Evolutionary conservation across 53 echinoderm and acorn worm genomes (phyloP).

Genomic region (Astropecten irregularis): DNA sequence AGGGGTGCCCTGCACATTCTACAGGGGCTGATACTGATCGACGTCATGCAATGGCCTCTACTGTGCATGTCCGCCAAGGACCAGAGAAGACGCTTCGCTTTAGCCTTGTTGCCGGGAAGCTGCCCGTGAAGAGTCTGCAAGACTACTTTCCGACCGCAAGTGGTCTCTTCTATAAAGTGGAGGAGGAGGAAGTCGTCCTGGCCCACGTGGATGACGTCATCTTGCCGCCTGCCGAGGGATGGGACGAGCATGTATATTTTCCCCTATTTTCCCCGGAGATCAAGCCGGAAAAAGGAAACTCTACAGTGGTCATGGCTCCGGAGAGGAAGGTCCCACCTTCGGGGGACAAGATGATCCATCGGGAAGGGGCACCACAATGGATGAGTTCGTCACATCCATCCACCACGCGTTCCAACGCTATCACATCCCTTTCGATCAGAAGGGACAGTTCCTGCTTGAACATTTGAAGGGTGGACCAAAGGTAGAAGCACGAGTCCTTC

Average conservation of each 20-base stretch:
- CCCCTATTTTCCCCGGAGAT: not conserved
- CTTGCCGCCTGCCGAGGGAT: not conserved
- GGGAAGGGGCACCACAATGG: not conserved
- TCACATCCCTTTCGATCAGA: not conserved
- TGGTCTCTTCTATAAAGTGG: not conserved
- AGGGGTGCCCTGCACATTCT: not conserved
- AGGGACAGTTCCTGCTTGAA: not conserved
- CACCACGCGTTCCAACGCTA: too few species aligned
- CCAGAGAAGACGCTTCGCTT: not conserved
- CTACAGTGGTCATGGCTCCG: not conserved
- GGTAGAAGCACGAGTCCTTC: not conserved
- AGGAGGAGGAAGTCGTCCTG: not conserved
- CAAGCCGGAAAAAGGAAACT: not conserved
- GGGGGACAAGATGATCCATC: not conserved
- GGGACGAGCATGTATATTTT: not conserved
- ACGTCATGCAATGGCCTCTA: not conserved
- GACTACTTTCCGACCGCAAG: not conserved
- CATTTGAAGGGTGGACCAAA: not conserved
- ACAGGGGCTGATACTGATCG: too few species aligned
- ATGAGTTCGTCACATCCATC: not conserved
- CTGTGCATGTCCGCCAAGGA: not conserved
- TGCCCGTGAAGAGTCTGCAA: not conserved
- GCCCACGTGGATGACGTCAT: not conserved
- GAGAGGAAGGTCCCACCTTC: not conserved
- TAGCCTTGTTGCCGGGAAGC: not conserved